Evolutionary conservation across 1,140 invertebrate species (phyloP).

Genomic region (Procambarus virginalis): DNA sequence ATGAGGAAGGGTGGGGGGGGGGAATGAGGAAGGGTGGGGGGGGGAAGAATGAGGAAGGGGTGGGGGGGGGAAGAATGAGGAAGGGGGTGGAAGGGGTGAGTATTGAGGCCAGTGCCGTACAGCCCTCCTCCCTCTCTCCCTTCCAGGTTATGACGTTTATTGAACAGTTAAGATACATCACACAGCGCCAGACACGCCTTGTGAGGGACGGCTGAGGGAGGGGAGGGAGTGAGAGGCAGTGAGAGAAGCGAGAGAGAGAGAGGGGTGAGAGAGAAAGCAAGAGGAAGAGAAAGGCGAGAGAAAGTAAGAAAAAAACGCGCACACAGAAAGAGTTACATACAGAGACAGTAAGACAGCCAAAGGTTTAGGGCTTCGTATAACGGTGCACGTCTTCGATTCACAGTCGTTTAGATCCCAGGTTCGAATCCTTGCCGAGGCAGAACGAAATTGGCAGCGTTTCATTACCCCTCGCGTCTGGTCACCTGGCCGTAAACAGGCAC

Average conservation of each 20-base stretch:
- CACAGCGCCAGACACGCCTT: not conserved
- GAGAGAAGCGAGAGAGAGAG: not conserved
- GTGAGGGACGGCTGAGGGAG: not conserved
- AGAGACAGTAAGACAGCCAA: not conserved
- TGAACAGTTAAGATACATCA: slow-evolving; percentile 33
- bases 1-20: too few species aligned
- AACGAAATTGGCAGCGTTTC: too few species aligned
- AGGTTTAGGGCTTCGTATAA: too few species aligned
- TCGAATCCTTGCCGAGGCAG: too few species aligned
- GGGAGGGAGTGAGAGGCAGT: not conserved
- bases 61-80: too few species aligned
- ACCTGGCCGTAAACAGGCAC: too few species aligned
- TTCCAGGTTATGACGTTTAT: slow-evolving; percentile 26
- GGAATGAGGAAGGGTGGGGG: too few species aligned
- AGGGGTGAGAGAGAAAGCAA: not conserved
- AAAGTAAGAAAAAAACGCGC: not conserved
- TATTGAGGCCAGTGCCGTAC: not conserved
- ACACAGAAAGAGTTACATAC: not conserved
- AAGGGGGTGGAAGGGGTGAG: too few species aligned
- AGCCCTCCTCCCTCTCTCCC: not conserved
- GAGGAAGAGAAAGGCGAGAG: not conserved
- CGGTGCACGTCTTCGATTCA: too few species aligned
- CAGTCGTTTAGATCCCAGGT: too few species aligned
- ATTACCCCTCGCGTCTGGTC: too few species aligned
- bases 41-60: too few species aligned